Base-by-base conservation (phyloP, 2,888 invertebrate genomes). In the Anticlea derivata region DNA sequence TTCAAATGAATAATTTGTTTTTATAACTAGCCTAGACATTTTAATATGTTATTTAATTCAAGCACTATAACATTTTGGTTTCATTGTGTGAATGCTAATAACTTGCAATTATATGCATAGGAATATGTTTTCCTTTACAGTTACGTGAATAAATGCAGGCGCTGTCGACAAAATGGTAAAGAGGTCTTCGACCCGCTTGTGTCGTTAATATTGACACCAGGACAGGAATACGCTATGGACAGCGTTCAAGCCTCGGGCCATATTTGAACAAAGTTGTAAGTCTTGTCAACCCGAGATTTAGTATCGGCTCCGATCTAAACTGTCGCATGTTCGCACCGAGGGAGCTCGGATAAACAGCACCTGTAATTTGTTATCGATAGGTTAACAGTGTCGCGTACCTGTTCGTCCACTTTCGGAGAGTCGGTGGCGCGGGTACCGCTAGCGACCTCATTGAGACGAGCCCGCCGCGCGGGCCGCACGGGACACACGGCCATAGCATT, bases 371-470 rank as follows among this genome's bases (percentile, higher is more conserved):
- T 80, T 85, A 86, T 86, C 80, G 79, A 83, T 87, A 86, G 80
- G 82, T 85, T 83, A 86, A 86, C 75, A 86, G 86, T 80, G 86
- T 84, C 85, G 81, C 84, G 78, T 89, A 90, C 90, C 90, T 90
- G 89, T 76, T 87, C 89, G 76, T 88, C 89, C 85, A 84, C 86
- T 89, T 89, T 89, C 85, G 88, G 86, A 80, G 83, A 80, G 76
- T 76, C 81, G 83, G 73, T 74, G 79, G 80, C 82, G 74, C 74
- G 76, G 81, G 83, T 89, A 89, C 90, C 89, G 90, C 90, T 89
- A 89, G 75, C 86, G 90, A 88, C 90, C 89, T 89, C 88, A 84
- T 73, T 89, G 86, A 70, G 70, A 69, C 87, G 86, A 73, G 77
- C 86, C 68, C 88, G 84, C 65, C 89, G 68, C 65, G 86, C 86